Conservation (phyloP, 1,140 invertebrate species). For the Pseudomyrmex dendroicus region DNA sequence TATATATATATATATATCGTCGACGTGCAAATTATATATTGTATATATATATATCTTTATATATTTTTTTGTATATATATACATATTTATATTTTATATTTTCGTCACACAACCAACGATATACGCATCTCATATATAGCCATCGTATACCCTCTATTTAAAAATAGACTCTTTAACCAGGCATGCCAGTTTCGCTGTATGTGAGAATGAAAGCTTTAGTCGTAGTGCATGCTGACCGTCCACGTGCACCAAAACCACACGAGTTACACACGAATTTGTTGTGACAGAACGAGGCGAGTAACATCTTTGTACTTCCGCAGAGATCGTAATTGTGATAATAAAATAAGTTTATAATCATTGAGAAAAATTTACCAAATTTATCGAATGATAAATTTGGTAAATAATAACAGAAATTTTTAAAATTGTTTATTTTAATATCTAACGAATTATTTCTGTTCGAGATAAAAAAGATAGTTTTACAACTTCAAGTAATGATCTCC, state of each 20-base stretch:
- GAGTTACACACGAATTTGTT: conserved; percentile 34
- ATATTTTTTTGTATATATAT: conserved; percentile 25
- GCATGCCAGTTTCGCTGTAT: conserved; percentile 67
- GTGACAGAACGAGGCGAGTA: conserved; percentile 37
- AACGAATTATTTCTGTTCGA: too few relatives aligned
- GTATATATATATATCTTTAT: conserved; percentile 39
- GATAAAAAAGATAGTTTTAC: too few relatives aligned
- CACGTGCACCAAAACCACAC: conserved; percentile 58
- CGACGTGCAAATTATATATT: conserved; percentile 45
- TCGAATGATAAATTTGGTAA: not conserved
- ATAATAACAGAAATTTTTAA: too few relatives aligned
- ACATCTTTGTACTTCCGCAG: too few relatives aligned
- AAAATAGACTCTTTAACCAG: conserved; percentile 39
- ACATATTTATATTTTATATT: conserved; percentile 2
- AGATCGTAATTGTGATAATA: not conserved
- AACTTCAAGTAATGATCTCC: not conserved
- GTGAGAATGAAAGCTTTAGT: conserved; percentile 69
- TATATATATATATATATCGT: conserved; percentile 44
- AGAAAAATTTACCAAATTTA: not conserved
- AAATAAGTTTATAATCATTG: not conserved
- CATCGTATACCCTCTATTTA: conserved; percentile 12
- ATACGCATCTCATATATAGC: conserved; percentile 48
- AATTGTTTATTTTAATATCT: too few relatives aligned
- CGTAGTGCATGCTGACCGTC: conserved; percentile 69
- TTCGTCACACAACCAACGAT: conserved; percentile 48